phyloP scores from a whole-genome alignment of 2,888 invertebrate species.

The Horisme vitalbata region DNA sequence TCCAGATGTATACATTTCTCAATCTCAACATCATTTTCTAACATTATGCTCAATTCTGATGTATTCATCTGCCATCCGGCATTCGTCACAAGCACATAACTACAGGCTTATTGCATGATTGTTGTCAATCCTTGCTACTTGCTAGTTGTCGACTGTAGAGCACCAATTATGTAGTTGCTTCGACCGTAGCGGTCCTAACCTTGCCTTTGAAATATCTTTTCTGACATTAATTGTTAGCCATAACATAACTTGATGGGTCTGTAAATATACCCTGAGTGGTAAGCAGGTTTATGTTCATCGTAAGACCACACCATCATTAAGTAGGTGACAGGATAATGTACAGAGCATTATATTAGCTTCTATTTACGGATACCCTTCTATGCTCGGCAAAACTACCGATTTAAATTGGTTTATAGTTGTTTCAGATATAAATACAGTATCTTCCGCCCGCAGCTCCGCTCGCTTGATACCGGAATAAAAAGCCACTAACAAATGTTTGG shows the following conservation, averaged over 20 bases:
- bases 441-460: no score
- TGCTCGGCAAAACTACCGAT: no score
- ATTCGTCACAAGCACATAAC: slow-evolving; percentile 32
- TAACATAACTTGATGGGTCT: not conserved
- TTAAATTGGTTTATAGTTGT: no score
- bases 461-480: no score
- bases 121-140: slow-evolving; percentile 38
- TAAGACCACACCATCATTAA: no score
- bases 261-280: not conserved
- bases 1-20: not conserved
- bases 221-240: slow-evolving; percentile 4
- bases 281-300: no score
- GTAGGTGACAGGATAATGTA: no score
- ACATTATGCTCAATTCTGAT: slow-evolving; percentile 5
- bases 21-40: not conserved
- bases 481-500: no score
- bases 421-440: no score
- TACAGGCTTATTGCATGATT: slow-evolving; percentile 62
- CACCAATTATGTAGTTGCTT: slow-evolving; percentile 56
- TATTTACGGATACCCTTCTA: no score
- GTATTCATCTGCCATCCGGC: slow-evolving; percentile 12
- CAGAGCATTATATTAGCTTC: no score
- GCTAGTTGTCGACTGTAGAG: slow-evolving; percentile 45
- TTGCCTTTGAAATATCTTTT: slow-evolving; percentile 31
- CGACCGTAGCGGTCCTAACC: slow-evolving; percentile 48